Percentiles rank a stretch among this genome's conserved stretches.
Evolutionary conservation across 2,113 vertebrate species (phyloP).

Genomic region (Gambusia holbrooki): DNA sequence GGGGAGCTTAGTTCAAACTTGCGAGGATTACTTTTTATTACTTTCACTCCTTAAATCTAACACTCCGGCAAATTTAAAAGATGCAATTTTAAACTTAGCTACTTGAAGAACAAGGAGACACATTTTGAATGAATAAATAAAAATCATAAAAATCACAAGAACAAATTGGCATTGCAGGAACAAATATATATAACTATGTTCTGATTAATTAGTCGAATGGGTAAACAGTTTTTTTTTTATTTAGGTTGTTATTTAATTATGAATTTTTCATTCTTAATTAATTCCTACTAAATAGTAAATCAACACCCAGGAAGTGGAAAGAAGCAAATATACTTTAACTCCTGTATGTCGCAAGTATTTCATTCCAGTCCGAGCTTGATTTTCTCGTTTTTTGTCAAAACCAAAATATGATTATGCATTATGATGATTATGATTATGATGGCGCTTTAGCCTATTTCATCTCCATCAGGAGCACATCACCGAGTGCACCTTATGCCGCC

Average conservation of each 20-base stretch:
- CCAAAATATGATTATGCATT: conserved; percentile 17
- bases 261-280: neutral
- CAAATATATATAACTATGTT: neutral
- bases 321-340: neutral
- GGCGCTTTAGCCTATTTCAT: conserved; percentile 9
- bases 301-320: neutral
- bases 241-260: neutral
- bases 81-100: neutral
- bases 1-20: no score
- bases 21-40: no score
- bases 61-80: neutral
- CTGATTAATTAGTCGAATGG: neutral
- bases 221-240: neutral
- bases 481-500: conserved; percentile 27
- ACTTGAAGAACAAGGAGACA: neutral
- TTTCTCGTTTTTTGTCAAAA: neutral
- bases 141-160: neutral
- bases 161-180: neutral
- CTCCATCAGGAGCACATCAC: neutral
- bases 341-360: no score
- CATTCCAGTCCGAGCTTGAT: neutral
- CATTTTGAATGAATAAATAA: neutral
- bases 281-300: neutral
- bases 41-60: no score
- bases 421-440: conserved; percentile 1